Conservation (phyloP, 2,113 vertebrate species). For the Hystrix brachyura region DNA sequence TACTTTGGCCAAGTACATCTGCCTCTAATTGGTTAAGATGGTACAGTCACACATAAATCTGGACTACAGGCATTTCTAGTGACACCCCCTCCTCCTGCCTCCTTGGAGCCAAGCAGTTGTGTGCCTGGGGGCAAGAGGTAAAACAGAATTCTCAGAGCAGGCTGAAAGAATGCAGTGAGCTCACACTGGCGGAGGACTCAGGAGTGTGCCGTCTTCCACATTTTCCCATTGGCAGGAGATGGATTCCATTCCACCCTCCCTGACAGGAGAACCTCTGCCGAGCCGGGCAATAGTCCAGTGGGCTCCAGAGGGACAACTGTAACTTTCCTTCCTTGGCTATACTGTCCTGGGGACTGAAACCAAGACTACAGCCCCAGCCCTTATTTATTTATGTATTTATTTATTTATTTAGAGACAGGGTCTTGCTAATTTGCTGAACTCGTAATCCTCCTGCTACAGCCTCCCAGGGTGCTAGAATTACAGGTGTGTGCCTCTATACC, state of each 20-base stretch:
- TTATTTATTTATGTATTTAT: not conserved
- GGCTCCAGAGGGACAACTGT: not conserved
- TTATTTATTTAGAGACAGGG: not conserved
- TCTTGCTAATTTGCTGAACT: not conserved
- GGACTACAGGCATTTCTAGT: not conserved
- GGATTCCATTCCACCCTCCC: not conserved
- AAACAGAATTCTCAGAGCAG: not conserved
- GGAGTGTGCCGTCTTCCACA: not conserved
- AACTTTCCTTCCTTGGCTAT: not conserved
- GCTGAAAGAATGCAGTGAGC: not conserved
- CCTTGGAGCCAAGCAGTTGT: not conserved
- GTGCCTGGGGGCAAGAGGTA: not conserved
- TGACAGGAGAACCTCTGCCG: not conserved
- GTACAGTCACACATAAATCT: conserved; percentile 17
- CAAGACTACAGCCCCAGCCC: not conserved
- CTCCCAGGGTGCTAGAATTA: not conserved
- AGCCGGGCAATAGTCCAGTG: not conserved
- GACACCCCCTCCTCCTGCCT: fast-evolving
- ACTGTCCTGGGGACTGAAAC: not conserved
- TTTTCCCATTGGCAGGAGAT: not conserved
- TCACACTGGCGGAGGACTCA: not conserved
- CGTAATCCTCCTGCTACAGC: not conserved
- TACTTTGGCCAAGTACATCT: not conserved
- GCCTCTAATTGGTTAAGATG: not conserved
- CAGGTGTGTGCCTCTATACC: not conserved